Evolutionary conservation across 1,140 invertebrate genomes (phyloP), one percentile per base, ranked within the genome.

Genomic region (Orussus abietinus): DNA sequence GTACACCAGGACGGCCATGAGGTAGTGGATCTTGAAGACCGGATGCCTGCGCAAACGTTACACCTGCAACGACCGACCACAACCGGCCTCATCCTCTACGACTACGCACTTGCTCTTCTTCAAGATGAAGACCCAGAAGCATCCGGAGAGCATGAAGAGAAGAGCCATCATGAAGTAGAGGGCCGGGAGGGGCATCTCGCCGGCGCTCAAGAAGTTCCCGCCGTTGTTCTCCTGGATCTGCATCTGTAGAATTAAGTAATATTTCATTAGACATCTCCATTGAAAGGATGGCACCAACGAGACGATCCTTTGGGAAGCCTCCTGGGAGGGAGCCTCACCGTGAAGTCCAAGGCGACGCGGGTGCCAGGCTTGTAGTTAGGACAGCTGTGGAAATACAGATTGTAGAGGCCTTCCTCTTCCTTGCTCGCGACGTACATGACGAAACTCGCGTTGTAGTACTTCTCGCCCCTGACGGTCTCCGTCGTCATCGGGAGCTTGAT

Each of bases 371-470:
- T 56, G 48, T 83, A 84, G 64, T 87, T 88, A 4, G 83, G 85
- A 72, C 96, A 99, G 66, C 90, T 96, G 66, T 98, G 93, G 62
- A 97, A 98, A 59, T 91, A 94, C 9, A 98, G 74, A 70, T 91
- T 94, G 67, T 98, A 99, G 1, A 97, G 75, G 3, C 96, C 96
- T 73, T 95, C 87, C 58, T 96, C 89, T 28, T 82, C 76, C 26
- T 83, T 72, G 4, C 77, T 82, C 1, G 80, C 79, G 30, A 98
- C 84, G 47, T 81, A 82, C 69, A 98, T 85, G 5, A 82, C 78
- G 68, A 97, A 96, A 18, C 56, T 70, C 14, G 57, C 52, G 34
- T 69, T 70, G 25, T 61, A 72, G 38, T 59, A 66, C 22, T 50
- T 64, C 31, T 65, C 59, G 9, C 48, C 54, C 11, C 60, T 64